A percentile compares a stretch with the other conserved stretches of the same genome.
Evolutionary conservation across 2,113 vertebrate genomes (phyloP).

Genomic region (Rana temporaria): DNA sequence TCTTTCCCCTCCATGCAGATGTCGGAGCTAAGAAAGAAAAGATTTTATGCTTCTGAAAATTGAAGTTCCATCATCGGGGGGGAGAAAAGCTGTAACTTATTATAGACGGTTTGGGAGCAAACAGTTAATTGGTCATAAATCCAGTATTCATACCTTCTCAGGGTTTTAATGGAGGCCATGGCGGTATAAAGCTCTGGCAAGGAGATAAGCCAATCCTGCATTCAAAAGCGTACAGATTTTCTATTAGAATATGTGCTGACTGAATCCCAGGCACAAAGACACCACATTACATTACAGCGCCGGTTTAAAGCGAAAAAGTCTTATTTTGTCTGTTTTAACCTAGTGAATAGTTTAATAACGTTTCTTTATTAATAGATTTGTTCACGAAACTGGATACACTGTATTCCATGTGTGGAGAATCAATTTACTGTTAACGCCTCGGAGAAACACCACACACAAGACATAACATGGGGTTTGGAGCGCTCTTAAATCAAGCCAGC

Average conservation of each 20-base stretch:
- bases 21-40: not conserved
- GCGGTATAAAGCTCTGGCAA: conserved; percentile 10
- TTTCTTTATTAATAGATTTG: conserved; percentile 56
- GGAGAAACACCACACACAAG: conserved; percentile 33
- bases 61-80: not conserved
- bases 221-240: not conserved
- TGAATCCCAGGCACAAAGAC: not conserved
- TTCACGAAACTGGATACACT: conserved; percentile 49
- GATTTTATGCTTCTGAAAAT: conserved; percentile 38
- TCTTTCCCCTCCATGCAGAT: conserved; percentile 3
- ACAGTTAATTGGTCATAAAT: conserved; percentile 46
- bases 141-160: conserved; percentile 17
- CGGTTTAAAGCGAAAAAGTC: not conserved
- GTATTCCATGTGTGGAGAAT: conserved; percentile 50
- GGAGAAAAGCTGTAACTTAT: conserved; percentile 29
- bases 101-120: conserved; percentile 40
- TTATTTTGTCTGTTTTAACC: conserved; percentile 26
- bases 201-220: conserved; percentile 32
- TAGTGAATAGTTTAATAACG: conserved; percentile 44
- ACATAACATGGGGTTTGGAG: conserved; percentile 40
- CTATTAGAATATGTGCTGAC: not conserved
- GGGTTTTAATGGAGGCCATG: conserved; percentile 34
- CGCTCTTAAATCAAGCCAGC: conserved; percentile 47
- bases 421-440: conserved; percentile 54
- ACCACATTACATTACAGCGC: not conserved